Conservation (phyloP, 2,113 vertebrate species). For the Natator depressus region DNA sequence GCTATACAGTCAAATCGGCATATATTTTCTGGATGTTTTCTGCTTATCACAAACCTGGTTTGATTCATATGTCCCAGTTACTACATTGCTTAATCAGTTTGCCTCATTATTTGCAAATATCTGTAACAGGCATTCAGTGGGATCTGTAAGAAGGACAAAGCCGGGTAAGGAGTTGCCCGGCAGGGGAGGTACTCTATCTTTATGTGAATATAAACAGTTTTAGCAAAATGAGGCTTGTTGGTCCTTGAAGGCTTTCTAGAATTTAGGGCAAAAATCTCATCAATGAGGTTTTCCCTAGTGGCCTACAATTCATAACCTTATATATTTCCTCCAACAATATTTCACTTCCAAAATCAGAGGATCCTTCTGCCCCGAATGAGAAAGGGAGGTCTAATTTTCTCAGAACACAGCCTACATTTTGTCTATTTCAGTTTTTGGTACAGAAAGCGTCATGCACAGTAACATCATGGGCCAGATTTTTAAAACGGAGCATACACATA, state of each 20-base stretch:
- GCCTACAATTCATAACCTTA: background rate
- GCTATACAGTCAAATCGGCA: background rate
- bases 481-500: background rate
- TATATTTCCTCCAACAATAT: background rate
- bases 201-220: background rate
- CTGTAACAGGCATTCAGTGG: background rate
- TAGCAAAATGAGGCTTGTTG: background rate
- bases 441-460: rapidly evolving
- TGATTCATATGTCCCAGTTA: background rate
- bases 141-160: background rate
- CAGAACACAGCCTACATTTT: background rate
- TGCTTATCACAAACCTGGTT: background rate
- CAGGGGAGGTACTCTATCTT: background rate
- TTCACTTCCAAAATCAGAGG: background rate
- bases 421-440: background rate
- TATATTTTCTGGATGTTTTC: background rate
- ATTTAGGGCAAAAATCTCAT: background rate
- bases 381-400: constrained; percentile 33
- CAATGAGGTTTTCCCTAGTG: background rate
- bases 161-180: background rate
- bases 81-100: background rate
- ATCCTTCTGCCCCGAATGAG: background rate
- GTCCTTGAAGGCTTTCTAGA: background rate
- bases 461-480: background rate
- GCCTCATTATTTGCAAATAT: background rate